phyloP scores from a whole-genome alignment of 1,140 invertebrate genomes.

The Formica selysi region DNA sequence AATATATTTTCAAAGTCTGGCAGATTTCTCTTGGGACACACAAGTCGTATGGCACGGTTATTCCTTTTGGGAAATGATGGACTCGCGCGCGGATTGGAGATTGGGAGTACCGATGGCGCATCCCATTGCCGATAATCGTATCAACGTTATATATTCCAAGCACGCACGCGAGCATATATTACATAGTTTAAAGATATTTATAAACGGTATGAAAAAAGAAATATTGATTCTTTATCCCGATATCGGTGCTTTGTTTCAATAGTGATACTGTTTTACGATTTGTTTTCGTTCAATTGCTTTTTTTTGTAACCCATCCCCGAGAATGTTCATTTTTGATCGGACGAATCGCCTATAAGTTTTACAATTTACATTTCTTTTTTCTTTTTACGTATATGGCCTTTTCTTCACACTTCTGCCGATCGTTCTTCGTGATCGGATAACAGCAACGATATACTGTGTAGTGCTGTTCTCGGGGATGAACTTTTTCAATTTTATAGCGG shows the following conservation, averaged over 20 bases:
- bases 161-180: not conserved
- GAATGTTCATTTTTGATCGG: not conserved
- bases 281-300: not conserved
- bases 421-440: conserved; percentile 15
- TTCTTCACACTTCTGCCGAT: not conserved
- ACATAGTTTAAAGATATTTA: not conserved
- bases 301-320: too few species aligned
- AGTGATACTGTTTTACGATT: not conserved
- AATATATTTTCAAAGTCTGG: conserved; percentile 45
- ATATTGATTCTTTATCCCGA: not conserved
- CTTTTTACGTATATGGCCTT: not conserved
- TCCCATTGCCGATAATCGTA: conserved; percentile 51
- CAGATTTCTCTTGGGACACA: conserved; percentile 41
- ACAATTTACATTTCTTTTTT: not conserved
- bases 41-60: not conserved
- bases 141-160: conserved; percentile 43
- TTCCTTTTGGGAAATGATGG: conserved; percentile 34
- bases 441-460: conserved; percentile 6
- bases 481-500: conserved; percentile 61
- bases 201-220: conserved; percentile 9
- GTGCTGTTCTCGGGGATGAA: conserved; percentile 8
- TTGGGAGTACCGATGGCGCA: conserved; percentile 7
- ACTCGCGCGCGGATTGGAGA: not conserved
- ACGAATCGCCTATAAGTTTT: not conserved
- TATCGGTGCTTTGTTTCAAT: not conserved